phyloP scores from a whole-genome alignment of 2,888 invertebrate species.

The Chymomyza fuscimana region DNA sequence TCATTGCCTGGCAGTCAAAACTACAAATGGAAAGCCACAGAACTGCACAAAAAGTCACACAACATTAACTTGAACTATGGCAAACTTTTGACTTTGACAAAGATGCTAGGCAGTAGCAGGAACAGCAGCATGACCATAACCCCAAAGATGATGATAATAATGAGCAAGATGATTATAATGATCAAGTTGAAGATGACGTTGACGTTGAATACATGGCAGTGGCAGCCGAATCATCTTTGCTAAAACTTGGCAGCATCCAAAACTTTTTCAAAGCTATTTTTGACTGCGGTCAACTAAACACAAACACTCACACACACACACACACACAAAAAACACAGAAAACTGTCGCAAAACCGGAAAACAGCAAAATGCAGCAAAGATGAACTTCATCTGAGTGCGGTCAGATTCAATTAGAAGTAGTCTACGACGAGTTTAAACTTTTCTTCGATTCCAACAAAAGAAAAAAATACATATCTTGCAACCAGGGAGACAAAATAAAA shows the following conservation, averaged over 20 bases:
- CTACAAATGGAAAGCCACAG: constrained; percentile 25
- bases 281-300: constrained; percentile 74
- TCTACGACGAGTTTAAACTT: constrained; percentile 12
- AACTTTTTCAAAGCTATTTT: constrained; percentile 71
- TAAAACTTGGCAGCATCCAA: constrained; percentile 29
- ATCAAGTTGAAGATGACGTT: constrained; percentile 5
- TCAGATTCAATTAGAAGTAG: constrained; percentile 67
- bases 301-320: constrained; percentile 51
- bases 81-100: constrained; percentile 69
- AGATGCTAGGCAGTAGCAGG: constrained; percentile 36
- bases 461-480: not conserved
- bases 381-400: constrained; percentile 43
- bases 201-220: constrained; percentile 11
- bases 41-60: constrained; percentile 62
- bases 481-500: not conserved
- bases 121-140: not conserved
- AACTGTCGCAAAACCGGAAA: not conserved
- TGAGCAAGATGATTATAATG: constrained; percentile 14
- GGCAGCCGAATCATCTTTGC: constrained; percentile 26
- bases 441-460: constrained; percentile 5
- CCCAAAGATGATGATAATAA: not conserved
- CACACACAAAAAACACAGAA: not conserved
- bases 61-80: constrained; percentile 74
- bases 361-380: not conserved
- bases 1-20: constrained; percentile 56